Conservation (phyloP, 2,797 vertebrate species). For the Dendrocincla tyrannina region DNA sequence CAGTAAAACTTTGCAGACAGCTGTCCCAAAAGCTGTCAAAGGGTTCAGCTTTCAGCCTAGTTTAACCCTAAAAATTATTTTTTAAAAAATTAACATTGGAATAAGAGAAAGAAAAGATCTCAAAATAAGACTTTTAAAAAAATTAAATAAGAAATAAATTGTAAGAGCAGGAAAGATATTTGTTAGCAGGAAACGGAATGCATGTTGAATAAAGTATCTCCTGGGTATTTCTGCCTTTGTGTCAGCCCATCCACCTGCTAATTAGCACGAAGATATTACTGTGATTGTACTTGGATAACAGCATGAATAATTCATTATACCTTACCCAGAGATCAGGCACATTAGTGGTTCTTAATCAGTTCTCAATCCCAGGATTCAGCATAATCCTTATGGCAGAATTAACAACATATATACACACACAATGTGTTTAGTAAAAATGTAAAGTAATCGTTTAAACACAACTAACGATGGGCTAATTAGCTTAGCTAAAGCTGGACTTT, state of each 20-base stretch:
- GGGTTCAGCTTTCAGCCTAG: not conserved
- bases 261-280: not conserved
- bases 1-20: not conserved
- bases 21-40: not conserved
- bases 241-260: not conserved
- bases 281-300: not conserved
- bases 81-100: not conserved
- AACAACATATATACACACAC: not conserved
- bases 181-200: not conserved
- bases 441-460: not conserved
- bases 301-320: constrained; percentile 26
- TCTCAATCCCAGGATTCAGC: not conserved
- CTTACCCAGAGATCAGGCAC: not conserved
- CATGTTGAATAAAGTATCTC: not conserved
- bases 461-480: not conserved
- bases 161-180: not conserved
- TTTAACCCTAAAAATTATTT: not conserved
- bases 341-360: not conserved
- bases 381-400: not conserved
- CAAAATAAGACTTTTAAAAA: not conserved
- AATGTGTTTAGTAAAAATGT: not conserved
- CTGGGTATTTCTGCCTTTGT: not conserved
- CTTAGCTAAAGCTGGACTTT: not conserved
- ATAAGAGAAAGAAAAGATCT: not conserved
- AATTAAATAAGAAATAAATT: not conserved